Conservation (phyloP, 1,140 invertebrate genomes). For the Drosophila azteca region DNA sequence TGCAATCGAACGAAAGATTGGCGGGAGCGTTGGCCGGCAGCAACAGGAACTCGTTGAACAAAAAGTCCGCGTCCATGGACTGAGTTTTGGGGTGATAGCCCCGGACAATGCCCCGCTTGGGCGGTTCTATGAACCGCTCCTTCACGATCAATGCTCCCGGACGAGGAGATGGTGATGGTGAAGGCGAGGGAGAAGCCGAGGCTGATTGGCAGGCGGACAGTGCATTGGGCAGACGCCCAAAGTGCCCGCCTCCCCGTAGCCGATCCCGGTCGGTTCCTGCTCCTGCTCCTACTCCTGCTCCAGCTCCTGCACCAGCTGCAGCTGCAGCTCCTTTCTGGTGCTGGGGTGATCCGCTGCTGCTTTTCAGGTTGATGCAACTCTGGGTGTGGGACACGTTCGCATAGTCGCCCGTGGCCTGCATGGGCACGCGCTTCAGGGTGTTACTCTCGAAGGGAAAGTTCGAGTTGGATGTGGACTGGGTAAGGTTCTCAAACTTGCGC, state of each 20-base stretch:
- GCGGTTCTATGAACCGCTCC: conserved; percentile 84
- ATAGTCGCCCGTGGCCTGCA: conserved; percentile 57
- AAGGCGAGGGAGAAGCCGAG: conserved; percentile 13
- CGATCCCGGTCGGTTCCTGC: conserved; percentile 15
- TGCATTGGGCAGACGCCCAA: conserved; percentile 19
- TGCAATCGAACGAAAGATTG: conserved; percentile 31
- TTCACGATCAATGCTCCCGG: conserved; percentile 84
- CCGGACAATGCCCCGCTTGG: conserved; percentile 83
- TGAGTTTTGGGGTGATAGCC: conserved; percentile 84
- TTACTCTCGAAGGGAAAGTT: conserved; percentile 81
- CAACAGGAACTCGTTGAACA: conserved; percentile 77
- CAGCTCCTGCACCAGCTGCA: background rate
- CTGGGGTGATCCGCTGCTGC: conserved; percentile 53
- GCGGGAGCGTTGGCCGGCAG: conserved; percentile 57
- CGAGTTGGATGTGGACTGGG: conserved; percentile 78
- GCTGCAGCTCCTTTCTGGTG: conserved; percentile 24
- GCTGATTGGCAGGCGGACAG: conserved; percentile 35
- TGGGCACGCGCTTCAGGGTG: conserved; percentile 65
- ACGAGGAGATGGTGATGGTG: conserved; percentile 43
- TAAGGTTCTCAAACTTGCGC: conserved; percentile 75
- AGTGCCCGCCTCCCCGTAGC: conserved; percentile 11
- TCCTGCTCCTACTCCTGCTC: background rate
- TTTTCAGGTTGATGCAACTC: conserved; percentile 78
- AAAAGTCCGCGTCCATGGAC: conserved; percentile 78
- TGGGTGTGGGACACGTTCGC: conserved; percentile 68